Base-by-base conservation (phyloP, 2,888 invertebrate genomes). In the Eustalomyia histrio region DNA sequence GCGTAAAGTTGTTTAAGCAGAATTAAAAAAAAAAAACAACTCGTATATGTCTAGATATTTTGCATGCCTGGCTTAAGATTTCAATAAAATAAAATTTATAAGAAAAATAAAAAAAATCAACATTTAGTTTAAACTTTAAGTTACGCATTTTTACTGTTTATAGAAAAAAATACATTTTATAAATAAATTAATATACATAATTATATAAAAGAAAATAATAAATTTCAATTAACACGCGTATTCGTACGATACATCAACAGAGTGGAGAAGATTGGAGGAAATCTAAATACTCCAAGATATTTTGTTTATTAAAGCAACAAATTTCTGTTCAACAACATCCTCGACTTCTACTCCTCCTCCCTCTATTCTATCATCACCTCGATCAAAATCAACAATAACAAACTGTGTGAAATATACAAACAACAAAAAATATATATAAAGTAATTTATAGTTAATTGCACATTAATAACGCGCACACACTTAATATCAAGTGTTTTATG, bases 381-480 rank as follows among this genome's bases (percentile, higher is more conserved):
- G 18, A 52, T 24, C n/a, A 47, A 24, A 76, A n/a, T 21, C 17
- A 58, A 43, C 57, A 61, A 43, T 16, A 58, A 24, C 33, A 35
- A 65, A 61, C 29, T 29, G 69, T 76, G 24, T 35, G 43, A 21
- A 76, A 53, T 64, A 39, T 50, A 61, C 21, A 65, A 55, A 55
- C 29, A 29, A 29, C 29, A 29, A 29, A 4, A 29, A 29, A 3
- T 6, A 29, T 29, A 55, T 61, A 75, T 53, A 53, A 58, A 64
- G 24, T 65, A 58, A 60, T 63, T 64, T 76, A 12, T 73, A 72
- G 58, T 76, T 76, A 80, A 80, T 76, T 78, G 53, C 53, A 65
- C 58, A 81, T 78, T 69, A 65, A 33, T 39, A 71, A 71, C 10
- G 18, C 65, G 33, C 55, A 64, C 63, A 50, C 29, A 57, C 55